phyloP scores from a whole-genome alignment of 64 coral and sea anemone species.

The Astreopora myriophthalma region DNA sequence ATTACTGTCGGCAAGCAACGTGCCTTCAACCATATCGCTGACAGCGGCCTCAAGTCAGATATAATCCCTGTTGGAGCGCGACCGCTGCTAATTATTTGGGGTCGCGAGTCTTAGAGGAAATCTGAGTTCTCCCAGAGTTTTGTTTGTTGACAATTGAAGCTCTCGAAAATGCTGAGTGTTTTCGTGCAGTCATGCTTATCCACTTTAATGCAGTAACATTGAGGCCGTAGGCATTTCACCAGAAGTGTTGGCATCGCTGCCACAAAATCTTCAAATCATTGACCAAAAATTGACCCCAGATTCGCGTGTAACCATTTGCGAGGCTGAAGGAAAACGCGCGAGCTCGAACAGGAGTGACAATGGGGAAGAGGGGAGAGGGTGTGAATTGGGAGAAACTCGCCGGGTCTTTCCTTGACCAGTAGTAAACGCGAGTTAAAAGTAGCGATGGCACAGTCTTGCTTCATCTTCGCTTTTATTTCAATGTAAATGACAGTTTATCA shows the following conservation, averaged over 20 bases:
- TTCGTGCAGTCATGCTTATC: too few relatives aligned
- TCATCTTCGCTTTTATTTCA: too few relatives aligned
- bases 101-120: neutral
- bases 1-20: neutral
- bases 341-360: too few relatives aligned
- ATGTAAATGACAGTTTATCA: too few relatives aligned
- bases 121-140: neutral
- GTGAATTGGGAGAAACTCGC: too few relatives aligned
- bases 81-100: constrained; percentile 16
- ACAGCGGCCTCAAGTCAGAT: constrained; percentile 12
- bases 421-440: too few relatives aligned
- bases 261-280: neutral
- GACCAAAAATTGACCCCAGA: neutral
- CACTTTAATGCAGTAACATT: neutral
- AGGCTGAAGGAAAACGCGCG: neutral
- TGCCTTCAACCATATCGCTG: constrained; percentile 1
- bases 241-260: neutral
- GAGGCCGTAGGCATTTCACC: neutral
- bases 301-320: neutral
- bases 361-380: too few relatives aligned
- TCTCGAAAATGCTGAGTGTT: neutral
- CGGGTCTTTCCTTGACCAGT: too few relatives aligned
- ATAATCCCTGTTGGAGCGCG: neutral
- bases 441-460: too few relatives aligned
- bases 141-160: neutral